Evolutionary conservation across 2,888 invertebrate species (phyloP), one percentile per base, ranked within the genome.

Genomic region (Seladonia tumulorum): DNA sequence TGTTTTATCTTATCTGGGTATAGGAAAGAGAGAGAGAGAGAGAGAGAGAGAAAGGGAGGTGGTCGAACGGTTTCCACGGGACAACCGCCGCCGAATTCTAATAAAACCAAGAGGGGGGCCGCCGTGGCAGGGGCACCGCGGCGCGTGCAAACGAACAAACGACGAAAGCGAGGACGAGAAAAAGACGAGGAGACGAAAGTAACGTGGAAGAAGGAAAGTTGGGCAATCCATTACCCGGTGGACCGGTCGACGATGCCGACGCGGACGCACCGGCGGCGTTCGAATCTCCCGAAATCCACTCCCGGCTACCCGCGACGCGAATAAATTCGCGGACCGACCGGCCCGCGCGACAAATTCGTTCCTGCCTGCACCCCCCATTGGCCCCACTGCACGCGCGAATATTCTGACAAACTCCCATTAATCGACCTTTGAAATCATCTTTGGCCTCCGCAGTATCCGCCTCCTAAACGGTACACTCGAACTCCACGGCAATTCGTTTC

Each of bases 171-270:
- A 29, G 39, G n/a, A 18, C 29, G n/a, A 49, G 35, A 39, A 76
- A 57, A 35, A 53, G 39, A 53, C 10, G 45, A 76, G 73, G 25
- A 45, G 45, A 63, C 45, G 70, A 70, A 42, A 70, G 70, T 45
- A 60, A 78, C 79, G 66, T 78, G 86, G 53, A 82, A 82, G 75
- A 75, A 82, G 81, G 81, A 83, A 83, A 79, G 82, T 71, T 81
- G 76, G 57, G 82, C 89, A 82, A 89, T 89, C 87, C 89, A 89
- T 89, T 89, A 89, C 83, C 77, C 79, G 8, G 63, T n/a, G 72
- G 74, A 76, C 82, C 81, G 83, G 76, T 78, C 85, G 81, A 77
- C 76, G 49, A 70, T 71, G 60, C 72, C 53, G 86, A 83, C 74
- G 35, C 71, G 57, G 73, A 66, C 73, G 39, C 66, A 49, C 57